Percentiles rank a stretch among this genome's conserved stretches.
phyloP scores from a whole-genome alignment of 2,113 vertebrate genomes.

The Cyprinus carpio region DNA sequence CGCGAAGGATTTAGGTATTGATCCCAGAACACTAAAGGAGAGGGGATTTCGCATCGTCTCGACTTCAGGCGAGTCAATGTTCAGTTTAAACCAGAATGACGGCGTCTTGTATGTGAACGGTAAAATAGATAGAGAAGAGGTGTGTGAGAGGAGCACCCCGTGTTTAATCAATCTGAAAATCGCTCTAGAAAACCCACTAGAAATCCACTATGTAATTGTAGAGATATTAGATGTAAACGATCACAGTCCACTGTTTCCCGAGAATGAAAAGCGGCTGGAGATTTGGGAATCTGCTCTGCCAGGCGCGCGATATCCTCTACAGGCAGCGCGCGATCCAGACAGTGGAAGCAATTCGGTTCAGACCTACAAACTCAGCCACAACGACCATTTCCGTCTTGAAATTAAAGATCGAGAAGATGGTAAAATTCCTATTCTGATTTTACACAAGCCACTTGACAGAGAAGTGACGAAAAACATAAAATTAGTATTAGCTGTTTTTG shows the following conservation, averaged over 20 bases:
- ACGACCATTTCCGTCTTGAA: constrained; percentile 65
- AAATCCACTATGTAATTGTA: constrained; percentile 66
- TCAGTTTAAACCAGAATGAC: constrained; percentile 64
- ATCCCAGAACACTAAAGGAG: constrained; percentile 55
- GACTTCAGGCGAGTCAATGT: constrained; percentile 45
- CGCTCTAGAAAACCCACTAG: constrained; percentile 69
- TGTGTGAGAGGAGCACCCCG: constrained; percentile 59
- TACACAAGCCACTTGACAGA: constrained; percentile 62
- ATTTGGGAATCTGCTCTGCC: constrained; percentile 59
- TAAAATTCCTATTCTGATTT: constrained; percentile 62
- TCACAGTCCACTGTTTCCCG: constrained; percentile 60
- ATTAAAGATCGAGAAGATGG: constrained; percentile 58
- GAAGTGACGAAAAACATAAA: constrained; percentile 51
- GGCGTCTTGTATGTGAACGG: constrained; percentile 62
- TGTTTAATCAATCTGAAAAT: constrained; percentile 70
- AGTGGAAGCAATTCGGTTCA: constrained; percentile 59
- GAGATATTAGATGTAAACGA: constrained; percentile 71
- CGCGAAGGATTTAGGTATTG: constrained; percentile 69
- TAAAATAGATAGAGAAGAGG: constrained; percentile 67
- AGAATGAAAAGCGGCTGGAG: constrained; percentile 49
- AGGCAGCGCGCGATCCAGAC: constrained; percentile 58
- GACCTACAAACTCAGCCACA: constrained; percentile 61
- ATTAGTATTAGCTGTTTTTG: constrained; percentile 31
- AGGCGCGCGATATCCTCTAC: constrained; percentile 59
- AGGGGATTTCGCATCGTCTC: constrained; percentile 63